A percentile compares a stretch with the other conserved stretches of the same genome.
Evolutionary conservation across 2,888 invertebrate genomes (phyloP).

Genomic region (Amblyteles armatorius): DNA sequence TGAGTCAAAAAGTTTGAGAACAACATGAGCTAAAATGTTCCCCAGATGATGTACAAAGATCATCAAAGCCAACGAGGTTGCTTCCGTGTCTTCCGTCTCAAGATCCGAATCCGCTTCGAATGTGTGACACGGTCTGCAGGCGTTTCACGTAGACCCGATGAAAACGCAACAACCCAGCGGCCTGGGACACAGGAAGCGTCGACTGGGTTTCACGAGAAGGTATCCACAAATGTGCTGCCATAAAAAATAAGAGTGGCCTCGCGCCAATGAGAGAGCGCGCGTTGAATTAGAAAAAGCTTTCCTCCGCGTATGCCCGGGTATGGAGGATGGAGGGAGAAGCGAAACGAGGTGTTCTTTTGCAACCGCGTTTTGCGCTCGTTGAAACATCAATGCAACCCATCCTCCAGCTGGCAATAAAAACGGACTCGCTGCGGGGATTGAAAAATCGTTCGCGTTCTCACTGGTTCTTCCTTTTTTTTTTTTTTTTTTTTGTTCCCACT

Average conservation of each 20-base stretch:
- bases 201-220: neutral
- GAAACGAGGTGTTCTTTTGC: neutral
- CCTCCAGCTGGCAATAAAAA: constrained; percentile 8
- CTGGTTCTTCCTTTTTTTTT: constrained; percentile 4
- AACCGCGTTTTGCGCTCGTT: constrained; percentile 8
- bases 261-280: constrained; percentile 14
- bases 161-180: neutral
- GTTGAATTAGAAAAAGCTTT: constrained; percentile 32
- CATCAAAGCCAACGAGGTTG: too few species aligned
- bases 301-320: neutral
- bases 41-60: too few species aligned
- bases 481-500: neutral
- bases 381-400: constrained; percentile 8
- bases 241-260: constrained; percentile 11
- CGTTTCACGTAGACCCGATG: constrained; percentile 3
- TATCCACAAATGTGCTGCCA: constrained; percentile 13
- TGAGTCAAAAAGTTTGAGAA: neutral
- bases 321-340: neutral
- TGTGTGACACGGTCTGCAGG: neutral
- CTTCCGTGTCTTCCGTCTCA: neutral
- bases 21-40: too few species aligned
- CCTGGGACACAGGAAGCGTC: neutral
- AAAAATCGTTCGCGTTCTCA: constrained; percentile 54
- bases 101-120: neutral
- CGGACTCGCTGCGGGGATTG: constrained; percentile 43